phyloP scores from a whole-genome alignment of 2,888 invertebrate species.

The Tromatobia lineatoria region DNA sequence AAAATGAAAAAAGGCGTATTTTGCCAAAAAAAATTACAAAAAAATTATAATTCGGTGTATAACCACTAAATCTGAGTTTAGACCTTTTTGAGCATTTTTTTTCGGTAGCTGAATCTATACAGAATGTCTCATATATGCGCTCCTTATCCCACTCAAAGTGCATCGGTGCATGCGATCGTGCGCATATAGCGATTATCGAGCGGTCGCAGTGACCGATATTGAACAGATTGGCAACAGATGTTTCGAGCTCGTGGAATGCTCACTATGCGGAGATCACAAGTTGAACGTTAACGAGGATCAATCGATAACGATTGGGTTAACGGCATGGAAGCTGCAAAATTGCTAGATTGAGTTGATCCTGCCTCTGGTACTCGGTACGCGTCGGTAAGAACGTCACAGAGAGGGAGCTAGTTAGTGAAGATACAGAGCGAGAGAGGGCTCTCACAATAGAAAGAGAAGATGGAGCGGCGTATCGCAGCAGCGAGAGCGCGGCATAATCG shows the following conservation, averaged over 20 bases:
- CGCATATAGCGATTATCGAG: constrained; percentile 8
- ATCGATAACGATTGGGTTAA: constrained; percentile 81
- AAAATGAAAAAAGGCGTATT: too few relatives aligned
- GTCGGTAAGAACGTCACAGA: constrained; percentile 56
- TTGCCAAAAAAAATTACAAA: too few relatives aligned
- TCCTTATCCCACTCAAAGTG: neutral
- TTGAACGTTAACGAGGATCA: constrained; percentile 80
- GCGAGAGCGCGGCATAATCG: constrained; percentile 15
- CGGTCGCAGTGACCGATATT: constrained; percentile 72
- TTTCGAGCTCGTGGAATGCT: constrained; percentile 76
- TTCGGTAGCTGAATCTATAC: too few relatives aligned
- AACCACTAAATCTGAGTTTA: too few relatives aligned
- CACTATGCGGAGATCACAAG: constrained; percentile 79
- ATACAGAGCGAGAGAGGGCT: neutral
- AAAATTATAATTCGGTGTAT: too few relatives aligned
- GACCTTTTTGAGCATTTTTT: too few relatives aligned
- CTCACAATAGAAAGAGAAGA: neutral
- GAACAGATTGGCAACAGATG: constrained; percentile 81
- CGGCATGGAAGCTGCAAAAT: constrained; percentile 79
- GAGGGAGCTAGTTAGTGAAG: neutral
- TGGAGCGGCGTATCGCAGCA: neutral
- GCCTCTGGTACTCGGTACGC: constrained; percentile 27
- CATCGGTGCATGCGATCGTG: neutral
- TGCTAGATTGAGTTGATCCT: constrained; percentile 77
- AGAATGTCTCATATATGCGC: too few relatives aligned